Evolutionary conservation across 2,113 vertebrate genomes (phyloP), one percentile per base, ranked within the genome.

Genomic region (Protobothrops mucrosquamatus): DNA sequence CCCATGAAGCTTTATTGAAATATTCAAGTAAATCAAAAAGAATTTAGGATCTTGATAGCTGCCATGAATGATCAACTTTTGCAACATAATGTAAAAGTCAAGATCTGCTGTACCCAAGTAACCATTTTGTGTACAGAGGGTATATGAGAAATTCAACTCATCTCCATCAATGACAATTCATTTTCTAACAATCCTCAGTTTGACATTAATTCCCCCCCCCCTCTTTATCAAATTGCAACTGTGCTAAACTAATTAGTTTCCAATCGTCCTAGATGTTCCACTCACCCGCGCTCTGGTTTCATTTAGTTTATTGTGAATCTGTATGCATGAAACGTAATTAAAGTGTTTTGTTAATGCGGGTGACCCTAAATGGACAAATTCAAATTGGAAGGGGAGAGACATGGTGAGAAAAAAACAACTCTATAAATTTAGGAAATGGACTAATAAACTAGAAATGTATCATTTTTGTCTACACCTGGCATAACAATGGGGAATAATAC

Each of bases 251-350:
- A 24, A 81, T 88, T 52, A 7, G 39, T 22, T 85, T 93, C 92
- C 46, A 54, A 93, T 88, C 91, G 56, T 59, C 57, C 87, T 87
- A 26, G 39, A 74, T 91, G 81, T 94, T 95, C 95, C 86, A 34
- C 20, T 15, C 1, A 61, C 74, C 43, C 4, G 0, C 29, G 23
- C 23, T 12, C 69, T 55, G 94, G 59, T 26, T n/a, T 93, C 0
- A 0, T 95, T 95, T 95, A 92, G 90, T 87, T 89, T 18, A 20
- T 91, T 89, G 0, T 11, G 94, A 93, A 29, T 15, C 4, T 26
- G 94, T 95, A 89, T 91, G 57, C 96, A 91, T 91, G 52, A 92
- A 94, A 95, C 96, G 92, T 94, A 94, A 56, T 96, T 48, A 96
- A 64, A 90, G 52, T 14, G 39, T 29, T 93, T 91, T 89, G 74